Conservation (phyloP, 2,113 vertebrate species). For the zebrafish (Danio rerio) region GRCz12tu NC_133192.1:30498501-30499000, state of each 20-base stretch:
- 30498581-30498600: conserved; percentile 38
- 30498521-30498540: conserved; percentile 40
- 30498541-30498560: background rate
- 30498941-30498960: no score
- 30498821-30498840: no score
- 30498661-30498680: conserved; percentile 1
- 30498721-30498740: background rate
- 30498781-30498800: background rate
- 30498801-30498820: background rate
- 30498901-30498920: no score
- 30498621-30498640: conserved; percentile 48
- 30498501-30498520: conserved; percentile 50
- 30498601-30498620: conserved; percentile 31
- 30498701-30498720: conserved; percentile 2
- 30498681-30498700: conserved; percentile 31
- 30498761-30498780: background rate
- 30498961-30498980: no score
- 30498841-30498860: no score
- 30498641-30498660: conserved; percentile 32
- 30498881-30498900: no score
- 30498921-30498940: no score
- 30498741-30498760: background rate
- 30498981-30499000: no score
- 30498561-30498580: conserved; percentile 27
- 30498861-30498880: no score